A percentile compares a stretch with the other conserved stretches of the same genome.
Evolutionary conservation across 2,113 vertebrate species (phyloP).

Genomic region (Urocitellus parryii): DNA sequence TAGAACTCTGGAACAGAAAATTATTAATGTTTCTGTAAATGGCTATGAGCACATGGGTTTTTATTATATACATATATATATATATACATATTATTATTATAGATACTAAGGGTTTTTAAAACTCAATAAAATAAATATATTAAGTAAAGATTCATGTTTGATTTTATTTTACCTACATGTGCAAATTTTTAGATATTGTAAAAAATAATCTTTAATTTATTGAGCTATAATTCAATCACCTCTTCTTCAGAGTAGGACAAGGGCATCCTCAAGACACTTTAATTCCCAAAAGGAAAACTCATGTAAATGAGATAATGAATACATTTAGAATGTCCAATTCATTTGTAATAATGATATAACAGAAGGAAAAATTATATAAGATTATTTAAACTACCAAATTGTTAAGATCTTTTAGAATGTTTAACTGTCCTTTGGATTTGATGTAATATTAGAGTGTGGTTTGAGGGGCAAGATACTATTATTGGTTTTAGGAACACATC

Average conservation of each 20-base stretch:
- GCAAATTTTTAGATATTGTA: not conserved
- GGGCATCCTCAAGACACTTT: not conserved
- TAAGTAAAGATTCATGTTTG: not conserved
- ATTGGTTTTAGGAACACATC: not conserved
- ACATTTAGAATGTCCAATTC: not conserved
- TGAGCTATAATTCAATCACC: not conserved
- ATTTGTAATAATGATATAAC: not conserved
- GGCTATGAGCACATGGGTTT: not conserved
- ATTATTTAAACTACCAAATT: not conserved
- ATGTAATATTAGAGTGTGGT: not conserved
- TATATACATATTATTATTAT: not conserved
- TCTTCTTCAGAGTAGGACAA: not conserved
- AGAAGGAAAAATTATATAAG: not conserved
- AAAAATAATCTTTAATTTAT: not conserved
- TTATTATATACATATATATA: not conserved
- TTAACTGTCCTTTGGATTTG: not conserved
- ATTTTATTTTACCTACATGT: not conserved
- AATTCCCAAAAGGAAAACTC: not conserved
- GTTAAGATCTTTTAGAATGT: not conserved
- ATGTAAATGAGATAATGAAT: not conserved
- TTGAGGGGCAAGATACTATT: not conserved
- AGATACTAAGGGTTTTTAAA: not conserved
- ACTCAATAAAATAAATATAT: not conserved
- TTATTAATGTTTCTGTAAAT: not conserved
- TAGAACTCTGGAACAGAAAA: not conserved